Conservation (phyloP, 2,797 vertebrate species). For the Hypotaenidia okinawae region DNA sequence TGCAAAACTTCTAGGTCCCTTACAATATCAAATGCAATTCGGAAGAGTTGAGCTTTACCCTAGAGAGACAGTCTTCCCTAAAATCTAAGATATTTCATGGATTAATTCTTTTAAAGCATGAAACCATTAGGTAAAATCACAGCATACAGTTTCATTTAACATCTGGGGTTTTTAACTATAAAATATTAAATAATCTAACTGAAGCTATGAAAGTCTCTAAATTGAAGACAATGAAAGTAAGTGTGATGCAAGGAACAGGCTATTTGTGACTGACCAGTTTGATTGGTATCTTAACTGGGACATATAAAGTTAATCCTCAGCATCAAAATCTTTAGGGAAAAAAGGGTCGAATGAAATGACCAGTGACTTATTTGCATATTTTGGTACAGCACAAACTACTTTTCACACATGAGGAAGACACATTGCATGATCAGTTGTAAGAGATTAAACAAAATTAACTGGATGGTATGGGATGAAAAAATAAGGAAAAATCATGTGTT, state of each 20-base stretch:
- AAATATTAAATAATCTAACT: slow-evolving; percentile 12
- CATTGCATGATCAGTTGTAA: neutral
- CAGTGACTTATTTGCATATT: slow-evolving; percentile 36
- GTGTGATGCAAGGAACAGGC: neutral
- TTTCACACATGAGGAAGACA: slow-evolving; percentile 26
- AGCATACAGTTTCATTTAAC: slow-evolving; percentile 25
- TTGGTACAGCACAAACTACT: slow-evolving; percentile 41
- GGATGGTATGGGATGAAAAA: neutral
- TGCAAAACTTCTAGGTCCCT: neutral
- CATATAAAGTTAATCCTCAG: neutral
- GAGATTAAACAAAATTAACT: slow-evolving; percentile 27
- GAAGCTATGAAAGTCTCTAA: neutral
- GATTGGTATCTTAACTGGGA: neutral
- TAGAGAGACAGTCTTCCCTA: neutral
- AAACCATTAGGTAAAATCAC: slow-evolving; percentile 8
- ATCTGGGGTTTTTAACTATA: neutral
- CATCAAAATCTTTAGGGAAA: neutral
- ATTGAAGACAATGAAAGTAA: neutral
- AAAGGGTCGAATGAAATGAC: neutral
- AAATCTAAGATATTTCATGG: slow-evolving; percentile 22
- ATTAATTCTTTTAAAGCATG: slow-evolving; percentile 21
- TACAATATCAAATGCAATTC: neutral
- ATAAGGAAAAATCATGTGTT: neutral
- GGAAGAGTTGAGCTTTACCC: neutral
- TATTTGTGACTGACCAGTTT: neutral